These are phyloP conservation scores for Acleris cristana DNA, from an alignment of 2,888 invertebrate genomes.

Conservation along the genomic window DNA sequence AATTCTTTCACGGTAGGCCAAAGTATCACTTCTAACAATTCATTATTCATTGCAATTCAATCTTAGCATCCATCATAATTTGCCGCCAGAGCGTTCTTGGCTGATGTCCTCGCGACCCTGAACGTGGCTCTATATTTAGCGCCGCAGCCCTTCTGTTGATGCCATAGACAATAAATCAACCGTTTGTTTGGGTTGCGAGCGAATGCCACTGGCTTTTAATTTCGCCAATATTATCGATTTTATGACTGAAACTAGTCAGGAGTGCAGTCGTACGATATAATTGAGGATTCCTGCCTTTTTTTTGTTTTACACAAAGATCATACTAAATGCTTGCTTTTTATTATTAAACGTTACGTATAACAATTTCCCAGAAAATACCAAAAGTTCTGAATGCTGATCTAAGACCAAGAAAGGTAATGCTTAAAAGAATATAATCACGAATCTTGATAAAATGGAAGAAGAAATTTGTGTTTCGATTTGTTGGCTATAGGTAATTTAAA, in stretches of 20 bases:
- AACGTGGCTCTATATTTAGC: constrained; percentile 71
- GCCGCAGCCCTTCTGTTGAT: constrained; percentile 53
- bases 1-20: not conserved
- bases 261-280: too few relatives aligned
- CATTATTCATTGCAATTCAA: constrained; percentile 53
- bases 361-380: too few relatives aligned
- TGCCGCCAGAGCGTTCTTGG: constrained; percentile 70
- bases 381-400: too few relatives aligned
- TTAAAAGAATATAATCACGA: too few relatives aligned
- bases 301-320: too few relatives aligned
- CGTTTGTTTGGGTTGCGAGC: constrained; percentile 56
- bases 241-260: not conserved
- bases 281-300: too few relatives aligned
- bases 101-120: constrained; percentile 71
- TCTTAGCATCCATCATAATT: constrained; percentile 75
- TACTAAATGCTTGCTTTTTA: too few relatives aligned
- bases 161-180: constrained; percentile 66
- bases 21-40: not conserved
- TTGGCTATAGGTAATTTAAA: too few relatives aligned
- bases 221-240: constrained; percentile 20
- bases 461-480: too few relatives aligned
- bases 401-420: too few relatives aligned
- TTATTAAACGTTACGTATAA: too few relatives aligned
- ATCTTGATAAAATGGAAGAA: too few relatives aligned
- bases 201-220: constrained; percentile 12